Conservation (phyloP, 2,113 vertebrate species). For the Cottus gobio region DNA sequence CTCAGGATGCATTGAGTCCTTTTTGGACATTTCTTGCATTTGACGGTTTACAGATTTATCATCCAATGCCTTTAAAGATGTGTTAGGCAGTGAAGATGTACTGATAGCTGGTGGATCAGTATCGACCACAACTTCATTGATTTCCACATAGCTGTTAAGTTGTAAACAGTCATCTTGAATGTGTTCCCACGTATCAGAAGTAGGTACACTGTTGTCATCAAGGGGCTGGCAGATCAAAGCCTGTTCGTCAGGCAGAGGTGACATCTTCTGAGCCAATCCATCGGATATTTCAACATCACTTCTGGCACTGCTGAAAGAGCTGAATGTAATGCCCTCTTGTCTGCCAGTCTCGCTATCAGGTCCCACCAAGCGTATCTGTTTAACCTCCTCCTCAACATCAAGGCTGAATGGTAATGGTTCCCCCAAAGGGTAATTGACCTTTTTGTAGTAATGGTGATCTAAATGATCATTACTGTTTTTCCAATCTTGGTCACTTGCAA, state of each 20-base stretch:
- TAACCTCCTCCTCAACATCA: slow-evolving; percentile 3
- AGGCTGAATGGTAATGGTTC: neutral
- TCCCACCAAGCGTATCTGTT: neutral
- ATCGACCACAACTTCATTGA: neutral
- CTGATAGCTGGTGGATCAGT: neutral
- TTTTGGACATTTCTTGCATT: slow-evolving; percentile 14
- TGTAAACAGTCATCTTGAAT: slow-evolving; percentile 30
- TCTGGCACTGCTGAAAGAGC: slow-evolving; percentile 20
- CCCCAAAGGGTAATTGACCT: neutral
- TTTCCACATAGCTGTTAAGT: slow-evolving; percentile 12
- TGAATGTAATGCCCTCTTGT: neutral
- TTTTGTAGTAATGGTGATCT: slow-evolving; percentile 63
- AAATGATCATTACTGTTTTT: slow-evolving; percentile 5
- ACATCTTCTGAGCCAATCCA: slow-evolving; percentile 18
- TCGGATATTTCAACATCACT: slow-evolving; percentile 31
- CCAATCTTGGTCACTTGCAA: slow-evolving; percentile 19
- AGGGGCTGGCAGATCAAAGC: neutral
- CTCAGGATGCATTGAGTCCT: neutral
- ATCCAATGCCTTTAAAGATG: neutral
- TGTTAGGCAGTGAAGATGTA: neutral
- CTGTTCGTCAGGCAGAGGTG: slow-evolving; percentile 14
- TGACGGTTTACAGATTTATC: slow-evolving; percentile 14
- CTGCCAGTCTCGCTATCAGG: neutral
- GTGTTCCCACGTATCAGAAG: neutral
- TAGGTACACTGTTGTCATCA: neutral